Evolutionary conservation across 2,888 invertebrate genomes (phyloP).

Genomic region (Eueremaeus valkanovi): DNA sequence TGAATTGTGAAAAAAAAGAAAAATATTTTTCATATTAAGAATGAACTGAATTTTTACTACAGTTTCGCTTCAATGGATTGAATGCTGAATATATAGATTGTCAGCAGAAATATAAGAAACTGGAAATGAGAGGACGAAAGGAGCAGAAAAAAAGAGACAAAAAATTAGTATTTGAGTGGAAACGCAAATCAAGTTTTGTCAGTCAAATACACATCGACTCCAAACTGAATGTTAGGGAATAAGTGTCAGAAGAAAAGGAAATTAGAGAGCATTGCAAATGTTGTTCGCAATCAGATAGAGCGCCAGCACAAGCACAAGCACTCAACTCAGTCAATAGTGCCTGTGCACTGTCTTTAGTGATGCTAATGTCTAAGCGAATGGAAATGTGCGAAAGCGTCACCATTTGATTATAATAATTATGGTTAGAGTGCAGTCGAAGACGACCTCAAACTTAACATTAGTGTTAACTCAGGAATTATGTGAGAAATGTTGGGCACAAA

Average conservation of each 20-base stretch:
- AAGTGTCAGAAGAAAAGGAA: background rate
- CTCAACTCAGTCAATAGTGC: background rate
- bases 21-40: no score
- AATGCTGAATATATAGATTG: no score
- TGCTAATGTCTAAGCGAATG: background rate
- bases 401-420: conserved; percentile 31
- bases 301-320: background rate
- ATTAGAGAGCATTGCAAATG: conserved; percentile 8
- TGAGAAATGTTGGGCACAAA: background rate
- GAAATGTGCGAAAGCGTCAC: conserved; percentile 27
- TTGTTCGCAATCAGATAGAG: background rate
- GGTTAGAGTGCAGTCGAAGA: background rate
- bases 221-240: background rate
- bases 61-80: conserved; percentile 2
- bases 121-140: background rate
- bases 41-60: no score
- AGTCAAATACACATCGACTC: conserved; percentile 2
- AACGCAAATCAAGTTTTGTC: conserved; percentile 7
- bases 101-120: no score
- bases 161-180: conserved; percentile 3
- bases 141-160: background rate
- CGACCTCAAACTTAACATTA: background rate
- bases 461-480: background rate
- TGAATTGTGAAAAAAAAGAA: background rate
- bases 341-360: background rate